Evolutionary conservation across 53 echinoderm and acorn worm species (phyloP), one percentile per base, ranked within the genome.

Genomic region (Glandiceps talaboti): DNA sequence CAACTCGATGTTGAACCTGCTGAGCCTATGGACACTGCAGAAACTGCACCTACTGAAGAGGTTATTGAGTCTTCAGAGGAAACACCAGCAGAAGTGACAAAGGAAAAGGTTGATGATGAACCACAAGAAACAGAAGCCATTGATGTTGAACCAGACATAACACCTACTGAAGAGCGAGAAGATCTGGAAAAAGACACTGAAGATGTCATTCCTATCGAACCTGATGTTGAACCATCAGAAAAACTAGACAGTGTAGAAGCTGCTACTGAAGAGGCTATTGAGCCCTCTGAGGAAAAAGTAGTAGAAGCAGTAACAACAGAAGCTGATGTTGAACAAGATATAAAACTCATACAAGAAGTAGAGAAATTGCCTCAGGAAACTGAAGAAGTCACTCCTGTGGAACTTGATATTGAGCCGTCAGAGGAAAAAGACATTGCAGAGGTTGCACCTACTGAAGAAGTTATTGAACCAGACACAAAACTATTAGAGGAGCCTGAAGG

Each of bases 81-180:
- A 45, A 45, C 64, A 45, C 64, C 64, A 12, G 20, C 6, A 45
- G 64, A 45, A 45, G 6, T 45, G 64, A 6, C 64, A 45, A 6
- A 45, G 20, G 64, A 75, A 45, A 20, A 33, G 26, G 26, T 80
- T 32, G 33, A 85, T 80, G 30, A 33, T 25, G 32, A 85, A 25
- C 26, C 75, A 26, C 75, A 75, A 77, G 31, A 76, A 45, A 29
- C 12, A 33, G 83, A 83, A 79, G 79, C 32, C 32, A n/a, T n/a
- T n/a, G n/a, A n/a, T n/a, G n/a, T n/a, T n/a, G n/a, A n/a, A n/a
- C n/a, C n/a, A n/a, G n/a, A n/a, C n/a, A n/a, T n/a, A n/a, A n/a
- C n/a, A n/a, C 74, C 33, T 30, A 75, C 76, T 33, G 80, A 74
- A 79, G 73, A 80, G 31, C 32, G 30, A 76, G 75, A 77, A 64